Evolutionary conservation across 1,140 invertebrate genomes (phyloP), one percentile per base, ranked within the genome.

Genomic region (Propsilocerus akamusi): DNA sequence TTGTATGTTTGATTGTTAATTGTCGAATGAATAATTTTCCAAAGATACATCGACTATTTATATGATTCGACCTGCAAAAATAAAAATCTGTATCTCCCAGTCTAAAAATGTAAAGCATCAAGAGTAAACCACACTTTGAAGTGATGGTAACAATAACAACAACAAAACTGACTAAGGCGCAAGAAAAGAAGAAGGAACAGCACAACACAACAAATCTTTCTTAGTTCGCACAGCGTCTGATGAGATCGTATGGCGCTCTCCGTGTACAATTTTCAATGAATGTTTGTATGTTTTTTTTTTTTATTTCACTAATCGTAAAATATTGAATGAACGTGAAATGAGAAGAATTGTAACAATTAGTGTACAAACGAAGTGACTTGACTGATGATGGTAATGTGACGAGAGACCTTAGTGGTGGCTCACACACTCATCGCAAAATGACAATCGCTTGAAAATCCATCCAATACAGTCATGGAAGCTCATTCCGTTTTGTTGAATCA

Each of bases 21-120:
- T 41, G 34, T 41, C 17, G 34, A 41, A 41, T 41, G 34, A 41
- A 41, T 41, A 41, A 20, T 10, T 41, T 20, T 41, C 14, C 17
- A 41, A 20, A 41, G 34, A 41, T 41, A 41, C 34, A 41, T 41
- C 34, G 34, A 7, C 34, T 41, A 41, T 41, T 41, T 41, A 41
- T 41, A 41, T 41, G 22, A 41, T 20, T 41, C 34, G 34, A 41
- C 34, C 34, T 41, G 34, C 34, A 37, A 37, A 37, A 37, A 37
- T 7, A 6, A n/a, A n/a, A 37, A 14, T 37, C 14, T 41, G 34
- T 41, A 41, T 41, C 34, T 41, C 34, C n/a, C 34, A 20, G 14
- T n/a, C 22, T 12, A 30, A n/a, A 30, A 30, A 7, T 12, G 28
- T 10, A 30, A 30, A 30, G 14, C 11, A 30, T 41, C 10, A 41